phyloP scores from a whole-genome alignment of 2,888 invertebrate species.

The Phymatocera aterrima region DNA sequence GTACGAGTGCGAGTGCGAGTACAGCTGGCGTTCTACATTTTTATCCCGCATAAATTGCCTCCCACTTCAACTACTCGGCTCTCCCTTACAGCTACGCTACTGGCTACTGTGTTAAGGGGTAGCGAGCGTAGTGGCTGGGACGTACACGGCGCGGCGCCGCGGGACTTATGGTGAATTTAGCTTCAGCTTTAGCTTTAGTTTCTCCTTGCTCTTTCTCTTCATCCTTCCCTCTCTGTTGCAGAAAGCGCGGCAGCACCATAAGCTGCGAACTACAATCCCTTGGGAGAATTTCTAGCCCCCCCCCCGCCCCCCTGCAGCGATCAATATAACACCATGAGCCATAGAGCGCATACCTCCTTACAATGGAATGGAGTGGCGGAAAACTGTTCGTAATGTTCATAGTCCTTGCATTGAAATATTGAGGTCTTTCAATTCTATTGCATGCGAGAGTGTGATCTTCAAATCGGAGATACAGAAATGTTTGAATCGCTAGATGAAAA shows the following conservation, averaged over 20 bases:
- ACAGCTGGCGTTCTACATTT: slow-evolving; percentile 24
- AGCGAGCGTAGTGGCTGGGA: neutral
- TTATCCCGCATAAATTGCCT: slow-evolving; percentile 31
- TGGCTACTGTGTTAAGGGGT: neutral
- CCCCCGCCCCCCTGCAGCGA: slow-evolving; percentile 56
- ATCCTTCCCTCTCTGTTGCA: neutral
- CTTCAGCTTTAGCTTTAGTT: neutral
- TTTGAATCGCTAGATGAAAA: too few relatives aligned
- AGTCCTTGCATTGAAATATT: too few relatives aligned
- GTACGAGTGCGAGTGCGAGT: too few relatives aligned
- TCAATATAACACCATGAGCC: slow-evolving; percentile 67
- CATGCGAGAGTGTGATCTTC: too few relatives aligned
- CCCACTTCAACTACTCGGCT: neutral
- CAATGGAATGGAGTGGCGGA: neutral
- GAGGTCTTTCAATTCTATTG: too few relatives aligned
- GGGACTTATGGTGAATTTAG: slow-evolving; percentile 32
- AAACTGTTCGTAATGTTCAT: too few relatives aligned
- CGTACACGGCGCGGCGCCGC: neutral
- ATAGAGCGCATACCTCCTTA: neutral
- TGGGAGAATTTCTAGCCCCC: slow-evolving; percentile 25
- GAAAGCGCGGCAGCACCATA: slow-evolving; percentile 8
- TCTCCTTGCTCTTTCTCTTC: neutral
- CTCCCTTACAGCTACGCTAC: neutral
- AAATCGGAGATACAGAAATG: too few relatives aligned
- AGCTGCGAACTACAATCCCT: slow-evolving; percentile 33